Evolutionary conservation across 1,140 invertebrate species (phyloP), one percentile per base, ranked within the genome.

Genomic region (Pseudomyrmex flavicornis): DNA sequence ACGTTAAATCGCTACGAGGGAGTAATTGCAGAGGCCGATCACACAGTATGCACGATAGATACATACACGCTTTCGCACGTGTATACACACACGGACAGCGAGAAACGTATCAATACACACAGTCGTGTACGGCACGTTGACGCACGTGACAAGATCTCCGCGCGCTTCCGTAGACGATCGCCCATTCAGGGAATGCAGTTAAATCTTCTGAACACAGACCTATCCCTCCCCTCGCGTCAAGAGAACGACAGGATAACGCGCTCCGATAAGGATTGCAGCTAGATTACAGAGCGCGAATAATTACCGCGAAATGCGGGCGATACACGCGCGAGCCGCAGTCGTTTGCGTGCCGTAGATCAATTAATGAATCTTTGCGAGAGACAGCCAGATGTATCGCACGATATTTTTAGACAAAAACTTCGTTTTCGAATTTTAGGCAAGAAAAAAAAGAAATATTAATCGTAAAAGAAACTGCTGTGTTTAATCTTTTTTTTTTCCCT

Each of bases 1-100:
- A 89, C 88, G 88, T 89, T 89, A 84, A 89, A 89, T 86, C 75
- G 84, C 69, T 66, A 84, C 84, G 84, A 89, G 80, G 87, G 84
- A 86, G 80, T 89, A 89, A 89, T 89, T 88, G 72, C 84, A 83
- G 80, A 62, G 76, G 87, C 61, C 84, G 86, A 83, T 87, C 82
- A 69, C 82, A 69, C 62, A 79, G 58, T 73, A 83, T 59, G 69
- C 72, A 44, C n/a, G 83, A 65, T 82, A 73, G 62, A 85, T 66
- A 44, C 62, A 8, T 15, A 62, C 68, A 69, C 69, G 82, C 63
- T 62, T 62, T 8, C 54, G 44, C 70, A 54, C 15, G 12, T n/a
- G 22, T 22, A 8, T 22, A 4, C 17, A 13, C 17, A 54, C 17
- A 20, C 56, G 10, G 1, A 12, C 59, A 52, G 7, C 17, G 73